Evolutionary conservation across 2,113 vertebrate species (phyloP).

Genomic region (Myanophis thanlyinensis): DNA sequence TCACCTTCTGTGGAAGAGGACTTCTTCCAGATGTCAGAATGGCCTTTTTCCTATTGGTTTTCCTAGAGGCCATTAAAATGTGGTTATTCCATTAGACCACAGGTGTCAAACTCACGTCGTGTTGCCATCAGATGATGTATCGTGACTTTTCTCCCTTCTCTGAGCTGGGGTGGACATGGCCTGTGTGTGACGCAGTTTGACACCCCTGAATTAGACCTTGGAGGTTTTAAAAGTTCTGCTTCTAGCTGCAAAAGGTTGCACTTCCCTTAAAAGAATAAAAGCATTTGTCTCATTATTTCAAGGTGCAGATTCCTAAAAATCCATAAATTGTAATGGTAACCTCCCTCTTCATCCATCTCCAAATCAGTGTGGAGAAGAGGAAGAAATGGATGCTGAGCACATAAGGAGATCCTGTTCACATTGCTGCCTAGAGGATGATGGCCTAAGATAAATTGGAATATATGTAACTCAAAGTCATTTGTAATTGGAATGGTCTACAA

Average conservation of each 20-base stretch:
- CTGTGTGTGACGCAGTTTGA: too few relatives aligned
- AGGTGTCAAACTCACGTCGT: too few relatives aligned
- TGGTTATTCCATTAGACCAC: not conserved
- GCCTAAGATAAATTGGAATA: not conserved
- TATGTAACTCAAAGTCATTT: not conserved
- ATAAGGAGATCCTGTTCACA: not conserved
- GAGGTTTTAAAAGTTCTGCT: not conserved
- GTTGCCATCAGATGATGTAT: too few relatives aligned
- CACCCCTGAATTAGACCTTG: too few relatives aligned
- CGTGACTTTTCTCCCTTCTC: too few relatives aligned
- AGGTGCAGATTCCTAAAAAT: not conserved
- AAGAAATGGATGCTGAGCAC: not conserved
- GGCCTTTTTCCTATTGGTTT: not conserved
- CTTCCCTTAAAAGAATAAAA: not conserved
- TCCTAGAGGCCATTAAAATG: not conserved
- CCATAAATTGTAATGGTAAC: not conserved
- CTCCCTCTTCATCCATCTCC: not conserved
- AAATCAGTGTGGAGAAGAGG: not conserved
- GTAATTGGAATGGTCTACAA: not conserved
- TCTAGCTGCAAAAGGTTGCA: not conserved
- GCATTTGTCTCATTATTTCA: not conserved
- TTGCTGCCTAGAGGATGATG: not conserved
- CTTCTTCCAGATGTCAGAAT: not conserved
- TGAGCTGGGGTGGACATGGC: too few relatives aligned
- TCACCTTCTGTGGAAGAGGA: not conserved